Percentiles rank a stretch among this genome's conserved stretches.
These are phyloP conservation scores for Dufourea novaeangliae DNA, from an alignment of 1,140 invertebrate genomes.

Conservation along the genomic window DNA sequence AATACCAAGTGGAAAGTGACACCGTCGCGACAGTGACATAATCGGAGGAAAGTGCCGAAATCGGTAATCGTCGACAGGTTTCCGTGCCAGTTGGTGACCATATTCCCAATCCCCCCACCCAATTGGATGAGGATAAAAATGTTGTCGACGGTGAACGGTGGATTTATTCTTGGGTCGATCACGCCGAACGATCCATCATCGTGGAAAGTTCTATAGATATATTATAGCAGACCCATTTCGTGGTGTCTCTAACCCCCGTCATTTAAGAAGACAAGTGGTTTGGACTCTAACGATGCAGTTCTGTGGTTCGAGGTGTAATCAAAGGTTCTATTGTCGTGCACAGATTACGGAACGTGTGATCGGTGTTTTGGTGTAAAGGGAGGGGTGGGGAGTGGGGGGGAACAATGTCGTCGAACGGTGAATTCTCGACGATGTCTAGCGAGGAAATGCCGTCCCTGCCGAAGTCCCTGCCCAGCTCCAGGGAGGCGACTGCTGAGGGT, in stretches of 20 bases:
- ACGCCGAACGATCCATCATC: slow-evolving; percentile 26
- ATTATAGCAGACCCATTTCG: not conserved
- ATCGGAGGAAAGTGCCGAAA: slow-evolving; percentile 66
- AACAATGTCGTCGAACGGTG: slow-evolving; percentile 79
- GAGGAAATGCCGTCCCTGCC: slow-evolving; percentile 77
- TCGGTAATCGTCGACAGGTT: slow-evolving; percentile 48
- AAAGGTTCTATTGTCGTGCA: too few species aligned
- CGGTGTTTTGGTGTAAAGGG: too few species aligned
- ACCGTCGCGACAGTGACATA: slow-evolving; percentile 57
- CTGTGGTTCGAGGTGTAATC: too few species aligned
- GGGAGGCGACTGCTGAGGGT: slow-evolving; percentile 78
- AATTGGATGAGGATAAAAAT: slow-evolving; percentile 39
- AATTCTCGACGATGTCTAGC: slow-evolving; percentile 80
- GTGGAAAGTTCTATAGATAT: slow-evolving; percentile 6
- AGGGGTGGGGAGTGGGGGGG: not conserved
- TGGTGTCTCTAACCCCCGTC: too few species aligned
- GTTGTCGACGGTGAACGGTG: slow-evolving; percentile 22
- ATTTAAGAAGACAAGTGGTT: too few species aligned
- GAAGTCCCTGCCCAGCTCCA: slow-evolving; percentile 78
- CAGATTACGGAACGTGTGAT: not conserved
- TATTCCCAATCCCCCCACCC: too few species aligned
- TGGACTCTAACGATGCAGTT: too few species aligned
- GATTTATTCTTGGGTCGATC: not conserved
- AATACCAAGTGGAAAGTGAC: slow-evolving; percentile 47
- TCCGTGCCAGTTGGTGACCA: slow-evolving; percentile 26